phyloP scores from a whole-genome alignment of 1,140 invertebrate species.

The Tenebrio molitor region DNA sequence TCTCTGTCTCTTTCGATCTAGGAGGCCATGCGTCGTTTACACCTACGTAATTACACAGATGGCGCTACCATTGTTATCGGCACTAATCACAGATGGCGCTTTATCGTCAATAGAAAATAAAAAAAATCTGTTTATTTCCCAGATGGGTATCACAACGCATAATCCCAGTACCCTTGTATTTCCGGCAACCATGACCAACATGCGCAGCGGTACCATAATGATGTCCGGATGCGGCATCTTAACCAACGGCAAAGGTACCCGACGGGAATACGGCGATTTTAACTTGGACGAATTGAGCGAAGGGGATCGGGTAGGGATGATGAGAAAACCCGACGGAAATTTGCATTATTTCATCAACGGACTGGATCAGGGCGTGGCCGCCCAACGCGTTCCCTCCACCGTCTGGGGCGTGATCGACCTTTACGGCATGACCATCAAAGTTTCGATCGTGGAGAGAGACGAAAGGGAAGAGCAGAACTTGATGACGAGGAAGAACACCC shows the following conservation, averaged over 20 bases:
- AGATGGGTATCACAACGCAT: slow-evolving; percentile 94
- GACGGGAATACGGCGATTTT: slow-evolving; percentile 93
- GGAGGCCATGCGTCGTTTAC: no score
- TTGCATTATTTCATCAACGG: slow-evolving; percentile 96
- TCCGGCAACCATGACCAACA: slow-evolving; percentile 97
- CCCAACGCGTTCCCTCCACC: slow-evolving; percentile 79
- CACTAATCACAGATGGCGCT: no score
- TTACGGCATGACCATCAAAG: slow-evolving; percentile 97
- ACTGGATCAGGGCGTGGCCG: slow-evolving; percentile 91
- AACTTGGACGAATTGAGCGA: slow-evolving; percentile 94
- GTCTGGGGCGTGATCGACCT: slow-evolving; percentile 96
- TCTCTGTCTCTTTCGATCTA: no score
- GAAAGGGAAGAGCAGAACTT: slow-evolving; percentile 84
- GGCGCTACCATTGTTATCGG: no score
- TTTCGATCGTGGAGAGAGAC: slow-evolving; percentile 85
- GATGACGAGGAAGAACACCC: slow-evolving; percentile 77
- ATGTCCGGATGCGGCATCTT: slow-evolving; percentile 97
- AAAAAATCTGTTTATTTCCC: no score
- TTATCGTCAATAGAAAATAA: no score
- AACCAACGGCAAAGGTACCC: slow-evolving; percentile 93
- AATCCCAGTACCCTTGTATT: slow-evolving; percentile 91
- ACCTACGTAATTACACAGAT: no score
- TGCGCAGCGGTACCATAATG: slow-evolving; percentile 95
- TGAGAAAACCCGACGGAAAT: slow-evolving; percentile 84
- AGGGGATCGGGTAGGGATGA: slow-evolving; percentile 91